phyloP scores from a whole-genome alignment of 2,888 invertebrate species.

The Idaea dimidiata region DNA sequence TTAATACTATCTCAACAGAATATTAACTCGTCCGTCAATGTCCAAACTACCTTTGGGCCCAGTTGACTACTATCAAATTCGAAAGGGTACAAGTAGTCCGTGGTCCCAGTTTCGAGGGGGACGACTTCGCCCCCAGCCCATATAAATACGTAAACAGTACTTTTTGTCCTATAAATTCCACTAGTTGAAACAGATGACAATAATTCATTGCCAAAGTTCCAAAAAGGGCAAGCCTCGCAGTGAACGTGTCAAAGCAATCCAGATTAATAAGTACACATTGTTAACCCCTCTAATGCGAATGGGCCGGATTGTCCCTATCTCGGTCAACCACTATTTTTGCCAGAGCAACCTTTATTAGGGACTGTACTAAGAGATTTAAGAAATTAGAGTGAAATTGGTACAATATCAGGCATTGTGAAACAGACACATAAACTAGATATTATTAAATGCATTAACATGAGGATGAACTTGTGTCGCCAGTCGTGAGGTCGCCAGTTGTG shows the following conservation, averaged over 20 bases:
- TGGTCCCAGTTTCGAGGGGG: too few species aligned
- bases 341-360: slow-evolving; percentile 55
- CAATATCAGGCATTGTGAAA: not conserved
- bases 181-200: not conserved
- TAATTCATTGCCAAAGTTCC: not conserved
- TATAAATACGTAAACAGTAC: not conserved
- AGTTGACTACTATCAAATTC: too few species aligned
- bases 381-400: not conserved
- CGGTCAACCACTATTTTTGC: slow-evolving; percentile 64
- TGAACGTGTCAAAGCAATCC: slow-evolving; percentile 1
- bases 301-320: slow-evolving; percentile 31
- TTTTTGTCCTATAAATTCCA: not conserved
- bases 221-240: not conserved
- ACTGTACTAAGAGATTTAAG: slow-evolving; percentile 12
- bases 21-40: too few species aligned
- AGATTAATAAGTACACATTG: slow-evolving; percentile 29
- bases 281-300: slow-evolving; percentile 45
- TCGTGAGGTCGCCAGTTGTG: too few species aligned
- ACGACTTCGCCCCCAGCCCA: too few species aligned
- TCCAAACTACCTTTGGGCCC: too few species aligned
- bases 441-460: too few species aligned
- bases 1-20: too few species aligned
- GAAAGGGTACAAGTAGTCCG: too few species aligned
- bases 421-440: too few species aligned
- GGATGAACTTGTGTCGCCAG: too few species aligned